These are phyloP conservation scores for Myopa tessellatipennis DNA, from an alignment of 2,888 invertebrate species.

Conservation along the genomic window DNA sequence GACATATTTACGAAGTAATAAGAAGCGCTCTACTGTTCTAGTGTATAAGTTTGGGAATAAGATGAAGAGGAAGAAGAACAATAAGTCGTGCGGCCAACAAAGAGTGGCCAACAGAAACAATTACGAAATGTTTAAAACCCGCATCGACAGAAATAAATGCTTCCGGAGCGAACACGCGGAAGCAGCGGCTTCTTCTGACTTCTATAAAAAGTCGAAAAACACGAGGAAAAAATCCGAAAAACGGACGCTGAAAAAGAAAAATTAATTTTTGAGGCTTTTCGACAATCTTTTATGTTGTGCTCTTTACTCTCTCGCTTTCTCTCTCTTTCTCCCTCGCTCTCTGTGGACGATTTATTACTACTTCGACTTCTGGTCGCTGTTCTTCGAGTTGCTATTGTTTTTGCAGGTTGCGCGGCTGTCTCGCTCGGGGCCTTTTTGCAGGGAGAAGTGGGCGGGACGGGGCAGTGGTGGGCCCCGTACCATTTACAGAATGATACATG, in stretches of 20 bases:
- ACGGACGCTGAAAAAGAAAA: constrained; percentile 22
- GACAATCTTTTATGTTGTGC: constrained; percentile 14
- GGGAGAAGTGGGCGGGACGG: not conserved
- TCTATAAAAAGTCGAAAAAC: not conserved
- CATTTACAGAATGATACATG: no score
- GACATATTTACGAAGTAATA: constrained; percentile 22
- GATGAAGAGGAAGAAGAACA: not conserved
- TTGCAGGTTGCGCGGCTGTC: constrained; percentile 14
- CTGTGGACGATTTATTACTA: constrained; percentile 13
- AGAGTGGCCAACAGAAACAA: constrained; percentile 24
- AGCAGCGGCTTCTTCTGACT: constrained; percentile 1
- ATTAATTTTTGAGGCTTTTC: constrained; percentile 33
- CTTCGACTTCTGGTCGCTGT: constrained; percentile 28
- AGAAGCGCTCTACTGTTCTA: not conserved
- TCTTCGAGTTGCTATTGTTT: not conserved
- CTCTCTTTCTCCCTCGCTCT: not conserved
- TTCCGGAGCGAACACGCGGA: not conserved
- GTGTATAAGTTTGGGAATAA: not conserved
- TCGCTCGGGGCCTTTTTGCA: not conserved
- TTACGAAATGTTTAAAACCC: constrained; percentile 42
- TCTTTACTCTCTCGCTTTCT: not conserved
- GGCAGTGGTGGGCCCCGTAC: not conserved
- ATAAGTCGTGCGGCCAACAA: not conserved
- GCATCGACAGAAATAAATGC: constrained; percentile 37
- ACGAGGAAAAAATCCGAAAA: constrained; percentile 1